These are phyloP conservation scores for Erpetoichthys calabaricus DNA, from an alignment of 2,797 vertebrate species.

Conservation along the genomic window DNA sequence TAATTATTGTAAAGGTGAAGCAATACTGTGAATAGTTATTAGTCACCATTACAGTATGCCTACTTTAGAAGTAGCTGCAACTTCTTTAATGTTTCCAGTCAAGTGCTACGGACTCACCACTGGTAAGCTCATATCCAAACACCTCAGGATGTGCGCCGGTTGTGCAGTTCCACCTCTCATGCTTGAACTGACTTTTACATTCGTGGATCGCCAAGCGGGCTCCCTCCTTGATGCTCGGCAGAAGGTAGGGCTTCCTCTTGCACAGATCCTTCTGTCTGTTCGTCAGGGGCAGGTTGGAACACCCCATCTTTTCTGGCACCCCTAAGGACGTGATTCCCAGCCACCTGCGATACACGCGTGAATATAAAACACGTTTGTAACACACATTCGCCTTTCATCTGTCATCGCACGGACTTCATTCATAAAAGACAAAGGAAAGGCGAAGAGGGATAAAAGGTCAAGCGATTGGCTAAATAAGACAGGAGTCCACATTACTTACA, in stretches of 20 bases:
- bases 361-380: neutral
- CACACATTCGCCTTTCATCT: neutral
- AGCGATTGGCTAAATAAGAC: neutral
- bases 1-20: too few relatives aligned
- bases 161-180: conserved; percentile 87
- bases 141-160: conserved; percentile 33
- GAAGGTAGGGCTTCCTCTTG: conserved; percentile 62
- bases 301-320: conserved; percentile 59
- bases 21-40: too few relatives aligned
- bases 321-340: conserved; percentile 64
- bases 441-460: neutral
- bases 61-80: too few relatives aligned
- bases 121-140: conserved; percentile 64
- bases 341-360: conserved; percentile 55
- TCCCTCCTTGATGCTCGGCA: conserved; percentile 68
- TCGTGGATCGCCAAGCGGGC: conserved; percentile 72
- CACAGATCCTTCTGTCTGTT: conserved; percentile 70
- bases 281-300: conserved; percentile 55
- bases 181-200: conserved; percentile 77
- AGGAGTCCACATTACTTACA: conserved; percentile 58
- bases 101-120: conserved; percentile 53
- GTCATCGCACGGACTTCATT: neutral
- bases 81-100: too few relatives aligned
- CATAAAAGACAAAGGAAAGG: neutral
- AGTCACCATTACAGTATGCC: too few relatives aligned